These are phyloP conservation scores for Neoascia interrupta DNA, from an alignment of 2,888 invertebrate genomes.

Conservation along the genomic window DNA sequence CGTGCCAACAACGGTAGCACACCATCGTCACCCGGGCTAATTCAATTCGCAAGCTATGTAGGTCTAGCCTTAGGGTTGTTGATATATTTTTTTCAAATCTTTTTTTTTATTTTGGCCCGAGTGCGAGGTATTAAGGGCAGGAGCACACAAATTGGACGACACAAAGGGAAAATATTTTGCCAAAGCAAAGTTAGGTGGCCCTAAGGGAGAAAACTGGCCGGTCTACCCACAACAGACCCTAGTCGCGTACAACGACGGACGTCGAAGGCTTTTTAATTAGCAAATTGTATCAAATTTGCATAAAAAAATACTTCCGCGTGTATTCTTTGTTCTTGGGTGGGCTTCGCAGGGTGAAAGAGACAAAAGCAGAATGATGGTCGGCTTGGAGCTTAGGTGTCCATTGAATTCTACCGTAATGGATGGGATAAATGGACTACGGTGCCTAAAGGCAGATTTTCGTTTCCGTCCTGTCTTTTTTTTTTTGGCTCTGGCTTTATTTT, in stretches of 20 bases:
- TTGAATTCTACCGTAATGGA: conserved; percentile 34
- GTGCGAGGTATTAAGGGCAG: conserved; percentile 33
- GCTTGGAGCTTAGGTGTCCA: conserved; percentile 42
- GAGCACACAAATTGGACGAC: conserved; percentile 55
- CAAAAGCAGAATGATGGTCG: neutral
- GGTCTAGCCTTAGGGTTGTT: conserved; percentile 45
- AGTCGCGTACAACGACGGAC: conserved; percentile 17
- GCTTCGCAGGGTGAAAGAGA: neutral
- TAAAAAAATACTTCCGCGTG: conserved; percentile 53
- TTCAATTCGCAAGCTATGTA: conserved; percentile 62
- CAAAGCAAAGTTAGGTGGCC: conserved; percentile 51
- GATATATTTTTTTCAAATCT: conserved; percentile 4
- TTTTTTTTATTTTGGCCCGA: conserved; percentile 9
- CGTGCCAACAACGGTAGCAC: conserved; percentile 62
- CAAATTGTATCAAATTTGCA: conserved; percentile 67
- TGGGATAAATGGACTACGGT: conserved; percentile 35
- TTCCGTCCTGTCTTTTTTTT: neutral
- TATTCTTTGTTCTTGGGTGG: conserved; percentile 14
- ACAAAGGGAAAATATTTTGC: conserved; percentile 55
- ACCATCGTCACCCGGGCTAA: conserved; percentile 60
- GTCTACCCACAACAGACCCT: conserved; percentile 6
- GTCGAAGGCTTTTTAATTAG: conserved; percentile 62
- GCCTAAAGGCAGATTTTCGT: conserved; percentile 17
- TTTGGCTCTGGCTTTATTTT: neutral
- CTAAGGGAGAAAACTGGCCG: neutral